Evolutionary conservation across 1,140 invertebrate genomes (phyloP).

Genomic region (Papilio dardanus): DNA sequence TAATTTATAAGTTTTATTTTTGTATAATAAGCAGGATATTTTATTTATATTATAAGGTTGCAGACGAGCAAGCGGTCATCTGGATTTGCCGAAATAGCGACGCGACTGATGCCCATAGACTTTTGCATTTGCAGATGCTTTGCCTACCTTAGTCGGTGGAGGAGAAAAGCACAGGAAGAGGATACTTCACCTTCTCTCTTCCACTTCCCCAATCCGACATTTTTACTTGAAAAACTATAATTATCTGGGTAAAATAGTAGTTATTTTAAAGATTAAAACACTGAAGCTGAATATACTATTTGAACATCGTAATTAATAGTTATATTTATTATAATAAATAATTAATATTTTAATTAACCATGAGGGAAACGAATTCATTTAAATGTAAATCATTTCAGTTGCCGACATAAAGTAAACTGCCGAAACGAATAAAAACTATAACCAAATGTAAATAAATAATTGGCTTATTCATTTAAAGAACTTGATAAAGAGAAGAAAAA

Average conservation of each 20-base stretch:
- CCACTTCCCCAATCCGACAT: no score
- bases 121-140: no score
- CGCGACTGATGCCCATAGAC: no score
- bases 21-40: no score
- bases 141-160: no score
- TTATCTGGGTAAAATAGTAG: neutral
- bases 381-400: slow-evolving; percentile 15
- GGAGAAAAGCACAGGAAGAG: no score
- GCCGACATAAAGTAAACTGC: neutral
- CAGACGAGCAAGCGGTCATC: no score
- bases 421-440: neutral
- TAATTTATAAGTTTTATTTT: no score
- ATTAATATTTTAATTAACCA: slow-evolving; percentile 5
- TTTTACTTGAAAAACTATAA: neutral
- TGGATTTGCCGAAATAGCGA: no score
- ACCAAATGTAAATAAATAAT: neutral
- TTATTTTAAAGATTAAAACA: neutral
- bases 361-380: neutral
- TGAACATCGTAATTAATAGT: neutral
- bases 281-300: neutral
- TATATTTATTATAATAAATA: neutral
- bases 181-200: no score
- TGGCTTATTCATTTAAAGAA: neutral
- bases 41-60: no score
- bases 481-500: no score